Percentiles rank a stretch among this genome's conserved stretches.
Conservation (phyloP, 2,113 vertebrate genomes). For the Cephalopterus ornatus region DNA sequence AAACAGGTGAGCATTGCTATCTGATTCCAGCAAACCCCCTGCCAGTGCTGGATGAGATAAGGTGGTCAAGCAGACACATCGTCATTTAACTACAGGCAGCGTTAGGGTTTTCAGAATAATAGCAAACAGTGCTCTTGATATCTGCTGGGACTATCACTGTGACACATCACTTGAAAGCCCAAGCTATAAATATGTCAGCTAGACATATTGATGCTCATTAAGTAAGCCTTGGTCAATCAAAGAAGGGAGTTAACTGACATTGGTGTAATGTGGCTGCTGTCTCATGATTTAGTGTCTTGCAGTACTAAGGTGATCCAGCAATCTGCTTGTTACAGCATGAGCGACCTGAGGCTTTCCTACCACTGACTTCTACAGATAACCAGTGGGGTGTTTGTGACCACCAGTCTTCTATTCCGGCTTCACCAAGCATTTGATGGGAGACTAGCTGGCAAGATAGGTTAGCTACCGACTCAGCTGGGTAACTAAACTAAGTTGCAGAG, state of each 20-base stretch:
- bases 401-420: not conserved
- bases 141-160: not conserved
- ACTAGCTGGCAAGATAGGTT: not conserved
- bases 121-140: not conserved
- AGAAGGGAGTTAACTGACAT: not conserved
- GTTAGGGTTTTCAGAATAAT: not conserved
- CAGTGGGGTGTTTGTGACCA: not conserved
- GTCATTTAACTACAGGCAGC: not conserved
- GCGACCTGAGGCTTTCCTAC: not conserved
- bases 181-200: not conserved
- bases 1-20: not conserved
- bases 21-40: not conserved
- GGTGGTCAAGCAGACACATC: not conserved
- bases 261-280: not conserved
- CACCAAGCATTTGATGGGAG: not conserved
- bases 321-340: not conserved
- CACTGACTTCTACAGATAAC: not conserved
- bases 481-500: not conserved
- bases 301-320: not conserved
- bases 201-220: not conserved
- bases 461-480: not conserved
- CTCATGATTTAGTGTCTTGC: not conserved
- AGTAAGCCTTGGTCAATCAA: not conserved
- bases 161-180: not conserved
- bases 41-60: not conserved